Conservation (phyloP, 2,113 vertebrate species). For the Tetrao urogallus region DNA sequence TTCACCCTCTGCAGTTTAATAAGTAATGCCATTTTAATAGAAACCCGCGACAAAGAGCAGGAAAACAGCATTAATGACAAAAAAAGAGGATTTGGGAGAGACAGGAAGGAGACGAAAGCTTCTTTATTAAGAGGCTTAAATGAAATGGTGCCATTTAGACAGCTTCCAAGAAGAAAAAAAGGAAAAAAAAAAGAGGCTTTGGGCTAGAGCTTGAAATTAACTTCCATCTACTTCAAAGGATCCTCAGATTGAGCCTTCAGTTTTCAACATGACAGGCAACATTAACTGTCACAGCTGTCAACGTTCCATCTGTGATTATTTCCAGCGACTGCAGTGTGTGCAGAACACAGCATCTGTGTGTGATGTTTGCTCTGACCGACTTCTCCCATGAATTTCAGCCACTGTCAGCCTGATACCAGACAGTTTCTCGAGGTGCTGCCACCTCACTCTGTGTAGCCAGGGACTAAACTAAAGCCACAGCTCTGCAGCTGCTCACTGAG, state of each 20-base stretch:
- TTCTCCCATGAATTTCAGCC: constrained; percentile 22
- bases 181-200: background rate
- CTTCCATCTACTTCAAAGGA: background rate
- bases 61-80: constrained; percentile 21
- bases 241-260: background rate
- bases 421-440: constrained; percentile 52
- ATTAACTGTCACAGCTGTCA: background rate
- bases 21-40: constrained; percentile 58
- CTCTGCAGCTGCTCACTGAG: constrained; percentile 43
- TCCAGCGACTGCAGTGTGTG: background rate
- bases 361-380: background rate
- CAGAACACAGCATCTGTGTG: background rate
- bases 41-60: background rate
- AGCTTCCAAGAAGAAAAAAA: background rate
- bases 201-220: background rate
- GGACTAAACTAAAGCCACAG: constrained; percentile 44
- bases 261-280: background rate
- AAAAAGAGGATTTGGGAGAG: constrained; percentile 18
- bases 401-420: background rate
- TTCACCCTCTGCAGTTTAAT: constrained; percentile 30
- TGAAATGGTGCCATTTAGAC: background rate
- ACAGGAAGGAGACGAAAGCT: constrained; percentile 7
- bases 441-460: background rate
- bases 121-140: constrained; percentile 32
- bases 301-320: background rate